These are phyloP conservation scores for Cydia amplana DNA, from an alignment of 1,140 invertebrate species.

Conservation along the genomic window DNA sequence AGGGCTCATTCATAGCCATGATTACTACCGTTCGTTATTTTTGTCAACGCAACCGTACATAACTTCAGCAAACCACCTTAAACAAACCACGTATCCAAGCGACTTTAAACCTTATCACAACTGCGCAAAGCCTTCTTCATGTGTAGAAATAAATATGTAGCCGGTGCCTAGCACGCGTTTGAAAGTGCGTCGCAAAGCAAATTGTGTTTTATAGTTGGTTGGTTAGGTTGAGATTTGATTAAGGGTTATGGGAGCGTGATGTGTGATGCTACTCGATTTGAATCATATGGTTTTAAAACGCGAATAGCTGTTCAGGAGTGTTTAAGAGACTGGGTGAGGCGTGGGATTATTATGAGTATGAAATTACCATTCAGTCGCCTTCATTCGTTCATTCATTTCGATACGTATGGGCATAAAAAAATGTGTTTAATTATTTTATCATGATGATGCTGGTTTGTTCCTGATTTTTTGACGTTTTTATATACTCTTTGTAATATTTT, in stretches of 20 bases:
- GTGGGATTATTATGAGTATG: background rate
- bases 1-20: slow-evolving; percentile 51
- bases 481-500: too few species aligned
- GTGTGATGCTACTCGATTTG: slow-evolving; percentile 6
- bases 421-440: too few species aligned
- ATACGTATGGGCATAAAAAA: too few species aligned
- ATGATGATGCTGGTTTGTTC: too few species aligned
- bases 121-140: background rate
- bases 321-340: background rate
- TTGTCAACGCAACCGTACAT: slow-evolving; percentile 77
- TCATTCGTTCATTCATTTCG: background rate
- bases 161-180: background rate
- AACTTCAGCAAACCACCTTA: slow-evolving; percentile 39
- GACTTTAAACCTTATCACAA: background rate
- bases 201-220: slow-evolving; percentile 8
- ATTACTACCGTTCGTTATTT: slow-evolving; percentile 75
- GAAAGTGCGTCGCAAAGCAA: slow-evolving; percentile 4
- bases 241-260: slow-evolving; percentile 16
- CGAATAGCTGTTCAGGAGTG: background rate
- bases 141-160: slow-evolving; percentile 1
- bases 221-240: background rate
- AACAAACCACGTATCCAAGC: background rate
- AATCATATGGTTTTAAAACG: slow-evolving; percentile 27
- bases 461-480: too few species aligned
- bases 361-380: background rate